These are phyloP conservation scores for Tetheella fluctuosa DNA, from an alignment of 2,888 invertebrate species.

Conservation along the genomic window DNA sequence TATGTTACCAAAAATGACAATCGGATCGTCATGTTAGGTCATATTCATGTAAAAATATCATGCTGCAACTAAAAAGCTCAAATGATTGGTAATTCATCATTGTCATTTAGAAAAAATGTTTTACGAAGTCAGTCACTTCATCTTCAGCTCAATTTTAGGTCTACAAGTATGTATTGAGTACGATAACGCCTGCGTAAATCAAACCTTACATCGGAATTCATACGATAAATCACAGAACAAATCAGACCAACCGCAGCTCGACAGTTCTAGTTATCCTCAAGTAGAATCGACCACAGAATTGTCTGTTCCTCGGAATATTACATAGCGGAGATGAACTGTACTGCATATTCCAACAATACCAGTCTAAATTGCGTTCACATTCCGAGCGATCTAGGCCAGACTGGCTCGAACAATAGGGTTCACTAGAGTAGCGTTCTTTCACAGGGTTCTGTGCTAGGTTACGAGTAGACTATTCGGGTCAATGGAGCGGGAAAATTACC, in stretches of 20 bases:
- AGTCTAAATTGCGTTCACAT: conserved; percentile 78
- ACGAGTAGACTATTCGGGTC: conserved; percentile 70
- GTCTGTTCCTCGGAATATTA: conserved; percentile 39
- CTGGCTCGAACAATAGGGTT: conserved; percentile 66
- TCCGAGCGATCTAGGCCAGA: conserved; percentile 73
- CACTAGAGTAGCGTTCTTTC: conserved; percentile 68
- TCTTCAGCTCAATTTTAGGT: background rate
- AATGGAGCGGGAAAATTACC: conserved; percentile 69
- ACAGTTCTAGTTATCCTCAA: conserved; percentile 30
- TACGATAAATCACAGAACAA: conserved; percentile 17
- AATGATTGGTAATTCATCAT: too few relatives aligned
- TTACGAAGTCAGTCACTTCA: too few relatives aligned
- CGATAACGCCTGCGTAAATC: background rate
- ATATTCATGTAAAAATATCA: too few relatives aligned
- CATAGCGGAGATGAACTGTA: conserved; percentile 33
- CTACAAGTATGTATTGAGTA: conserved; percentile 10
- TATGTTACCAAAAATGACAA: too few relatives aligned
- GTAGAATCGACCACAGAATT: conserved; percentile 36
- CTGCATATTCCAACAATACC: conserved; percentile 71
- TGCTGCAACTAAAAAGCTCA: too few relatives aligned
- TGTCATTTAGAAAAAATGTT: too few relatives aligned
- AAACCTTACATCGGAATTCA: background rate
- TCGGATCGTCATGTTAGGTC: too few relatives aligned
- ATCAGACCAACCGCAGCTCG: conserved; percentile 18
- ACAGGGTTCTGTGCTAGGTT: conserved; percentile 64